phyloP scores from a whole-genome alignment of 2,888 invertebrate species.

The Merodon equestris region DNA sequence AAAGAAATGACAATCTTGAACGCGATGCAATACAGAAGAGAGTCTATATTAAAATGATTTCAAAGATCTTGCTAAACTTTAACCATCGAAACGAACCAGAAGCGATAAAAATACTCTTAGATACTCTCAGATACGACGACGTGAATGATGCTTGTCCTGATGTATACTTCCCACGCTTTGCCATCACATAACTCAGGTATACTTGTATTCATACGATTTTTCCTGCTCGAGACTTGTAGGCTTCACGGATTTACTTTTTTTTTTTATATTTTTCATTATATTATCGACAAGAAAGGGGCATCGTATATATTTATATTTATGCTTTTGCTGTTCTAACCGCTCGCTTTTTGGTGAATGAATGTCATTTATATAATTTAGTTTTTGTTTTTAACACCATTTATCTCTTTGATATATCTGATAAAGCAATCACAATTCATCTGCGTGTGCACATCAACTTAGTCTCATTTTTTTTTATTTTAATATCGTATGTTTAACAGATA shows the following conservation, averaged over 20 bases:
- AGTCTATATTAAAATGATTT: slow-evolving; percentile 58
- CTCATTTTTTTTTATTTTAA: too few species aligned
- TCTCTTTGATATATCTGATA: too few species aligned
- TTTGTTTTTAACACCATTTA: too few species aligned
- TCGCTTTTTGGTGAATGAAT: neutral
- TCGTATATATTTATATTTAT: too few species aligned
- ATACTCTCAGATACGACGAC: slow-evolving; percentile 27
- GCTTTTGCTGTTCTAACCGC: too few species aligned
- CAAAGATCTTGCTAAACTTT: slow-evolving; percentile 60
- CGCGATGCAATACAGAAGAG: slow-evolving; percentile 29
- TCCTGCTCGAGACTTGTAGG: too few species aligned
- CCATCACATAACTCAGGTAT: slow-evolving; percentile 45
- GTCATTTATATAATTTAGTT: neutral
- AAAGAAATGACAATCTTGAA: slow-evolving; percentile 41
- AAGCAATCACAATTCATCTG: too few species aligned
- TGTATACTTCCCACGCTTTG: slow-evolving; percentile 54
- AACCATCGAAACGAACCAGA: slow-evolving; percentile 35
- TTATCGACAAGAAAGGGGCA: too few species aligned
- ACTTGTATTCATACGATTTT: neutral
- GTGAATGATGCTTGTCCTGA: slow-evolving; percentile 21
- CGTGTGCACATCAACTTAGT: too few species aligned
- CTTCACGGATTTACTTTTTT: too few species aligned
- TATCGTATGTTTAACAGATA: too few species aligned
- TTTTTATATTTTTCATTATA: too few species aligned
- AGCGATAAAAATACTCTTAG: slow-evolving; percentile 56